Evolutionary conservation across 1,140 invertebrate genomes (phyloP).

Genomic region (Drosophila funebris): DNA sequence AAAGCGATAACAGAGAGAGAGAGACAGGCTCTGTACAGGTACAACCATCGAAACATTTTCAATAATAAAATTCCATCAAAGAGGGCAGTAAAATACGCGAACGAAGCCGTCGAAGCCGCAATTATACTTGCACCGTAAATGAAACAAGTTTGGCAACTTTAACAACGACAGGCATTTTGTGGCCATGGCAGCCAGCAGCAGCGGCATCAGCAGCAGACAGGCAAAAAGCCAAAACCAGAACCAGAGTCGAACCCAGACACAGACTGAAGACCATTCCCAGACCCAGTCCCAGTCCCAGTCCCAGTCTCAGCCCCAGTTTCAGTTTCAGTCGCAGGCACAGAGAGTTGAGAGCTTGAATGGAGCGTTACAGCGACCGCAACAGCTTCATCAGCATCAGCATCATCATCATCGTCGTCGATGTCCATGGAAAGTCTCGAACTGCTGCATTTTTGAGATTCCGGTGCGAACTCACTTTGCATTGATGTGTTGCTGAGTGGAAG

Average conservation of each 20-base stretch:
- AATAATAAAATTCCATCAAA: conserved; percentile 78
- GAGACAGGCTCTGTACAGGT: not conserved
- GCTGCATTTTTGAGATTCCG: conserved; percentile 78
- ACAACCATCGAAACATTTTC: conserved; percentile 69
- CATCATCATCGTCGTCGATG: conserved; percentile 3
- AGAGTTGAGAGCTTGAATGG: conserved; percentile 1
- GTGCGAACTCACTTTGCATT: conserved; percentile 52
- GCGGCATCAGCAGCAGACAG: conserved; percentile 4
- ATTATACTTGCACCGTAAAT: conserved; percentile 80
- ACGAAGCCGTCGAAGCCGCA: conserved; percentile 46
- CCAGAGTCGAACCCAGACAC: not conserved
- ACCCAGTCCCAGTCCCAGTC: not conserved
- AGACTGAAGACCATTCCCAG: not conserved
- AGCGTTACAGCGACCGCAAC: conserved; percentile 66
- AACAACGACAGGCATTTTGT: conserved; percentile 72
- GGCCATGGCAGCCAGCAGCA: conserved; percentile 48
- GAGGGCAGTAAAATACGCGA: conserved; percentile 48
- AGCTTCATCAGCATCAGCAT: conserved; percentile 70
- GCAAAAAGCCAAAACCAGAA: conserved; percentile 5
- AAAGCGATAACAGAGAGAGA: too few species aligned
- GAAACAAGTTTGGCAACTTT: conserved; percentile 81
- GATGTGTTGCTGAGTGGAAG: conserved; percentile 22
- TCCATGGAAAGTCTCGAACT: conserved; percentile 36
- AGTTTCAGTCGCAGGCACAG: not conserved
- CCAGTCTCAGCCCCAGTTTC: not conserved